Percentiles rank a stretch among this genome's conserved stretches.
These are phyloP conservation scores for Oligia fasciuncula DNA, from an alignment of 2,888 invertebrate genomes.

Conservation along the genomic window DNA sequence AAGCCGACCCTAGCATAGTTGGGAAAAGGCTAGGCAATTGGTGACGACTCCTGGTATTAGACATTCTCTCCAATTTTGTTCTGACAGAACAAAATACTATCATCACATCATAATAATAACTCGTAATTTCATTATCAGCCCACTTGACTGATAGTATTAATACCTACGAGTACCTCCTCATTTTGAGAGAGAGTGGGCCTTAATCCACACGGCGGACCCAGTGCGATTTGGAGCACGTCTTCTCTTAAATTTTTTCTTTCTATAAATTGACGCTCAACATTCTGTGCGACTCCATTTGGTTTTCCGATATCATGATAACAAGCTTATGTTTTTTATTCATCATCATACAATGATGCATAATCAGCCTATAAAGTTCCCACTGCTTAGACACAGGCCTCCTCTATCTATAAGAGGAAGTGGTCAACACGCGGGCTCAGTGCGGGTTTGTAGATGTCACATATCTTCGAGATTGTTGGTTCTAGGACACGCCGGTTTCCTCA, in stretches of 20 bases:
- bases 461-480: not conserved
- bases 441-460: not conserved
- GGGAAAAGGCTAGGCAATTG: no score
- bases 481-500: not conserved
- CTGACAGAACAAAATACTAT: not conserved
- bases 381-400: not conserved
- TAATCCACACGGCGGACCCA: not conserved
- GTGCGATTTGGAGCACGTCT: not conserved
- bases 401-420: not conserved
- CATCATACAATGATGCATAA: constrained; percentile 3
- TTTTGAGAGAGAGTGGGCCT: not conserved
- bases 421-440: not conserved
- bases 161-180: not conserved
- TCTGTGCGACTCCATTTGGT: not conserved
- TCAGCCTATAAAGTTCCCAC: not conserved
- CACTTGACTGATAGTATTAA: not conserved
- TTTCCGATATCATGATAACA: not conserved
- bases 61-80: no score
- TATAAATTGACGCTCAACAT: not conserved
- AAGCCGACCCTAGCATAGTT: no score
- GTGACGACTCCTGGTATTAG: no score
- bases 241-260: not conserved
- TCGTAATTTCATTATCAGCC: not conserved
- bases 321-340: not conserved
- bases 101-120: not conserved